Base-by-base conservation (phyloP, 1,140 invertebrate species). In the Microvelia longipes region DNA sequence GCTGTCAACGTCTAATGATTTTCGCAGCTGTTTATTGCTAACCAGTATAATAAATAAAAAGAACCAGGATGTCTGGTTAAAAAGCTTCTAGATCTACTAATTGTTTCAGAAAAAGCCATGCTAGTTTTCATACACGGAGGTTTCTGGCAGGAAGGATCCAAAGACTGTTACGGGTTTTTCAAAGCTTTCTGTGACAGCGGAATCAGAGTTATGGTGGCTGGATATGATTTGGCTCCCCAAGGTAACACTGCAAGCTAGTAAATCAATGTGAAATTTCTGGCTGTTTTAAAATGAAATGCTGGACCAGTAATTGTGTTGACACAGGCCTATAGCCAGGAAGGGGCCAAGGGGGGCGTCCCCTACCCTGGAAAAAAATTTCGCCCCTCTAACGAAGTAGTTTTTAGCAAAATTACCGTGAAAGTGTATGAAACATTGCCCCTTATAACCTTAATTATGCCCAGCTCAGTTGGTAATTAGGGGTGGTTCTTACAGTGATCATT, bases 41-140 rank as follows among this genome's bases (percentile, higher is more conserved):
- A 29, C 50, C 2, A 69, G 26, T 68, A 69, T 62, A 71, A 68
- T 27, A 30, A 5, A 0, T 68, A 30, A 25, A 68, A n/a, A 11
- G 24, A 24, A 30, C 2, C 2, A 2, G 29, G 19, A 14, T 25
- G 50, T 26, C 15, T 19, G 14, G 2, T 1, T 29, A 63, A 62
- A 2, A 1, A 2, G 14, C 68, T 70, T 60, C 50, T 69, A 72
- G 62, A 71, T 69, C 26, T 67, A 67, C 28, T 73, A 66, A 27
- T 70, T 71, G 67, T 60, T 24, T 65, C 67, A 89, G 87, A 86
- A 76, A 82, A 86, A 14, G 87, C 89, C 0, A 86, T 92, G 63
- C 84, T 91, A 66, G 82, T 91, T 1, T 92, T 85, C 75, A 82
- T 93, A 25, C 91, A 93, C 77, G 92, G 92, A 1, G 92, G 91